phyloP scores from a whole-genome alignment of 2,113 vertebrate genomes.

The Salvelinus alpinus region DNA sequence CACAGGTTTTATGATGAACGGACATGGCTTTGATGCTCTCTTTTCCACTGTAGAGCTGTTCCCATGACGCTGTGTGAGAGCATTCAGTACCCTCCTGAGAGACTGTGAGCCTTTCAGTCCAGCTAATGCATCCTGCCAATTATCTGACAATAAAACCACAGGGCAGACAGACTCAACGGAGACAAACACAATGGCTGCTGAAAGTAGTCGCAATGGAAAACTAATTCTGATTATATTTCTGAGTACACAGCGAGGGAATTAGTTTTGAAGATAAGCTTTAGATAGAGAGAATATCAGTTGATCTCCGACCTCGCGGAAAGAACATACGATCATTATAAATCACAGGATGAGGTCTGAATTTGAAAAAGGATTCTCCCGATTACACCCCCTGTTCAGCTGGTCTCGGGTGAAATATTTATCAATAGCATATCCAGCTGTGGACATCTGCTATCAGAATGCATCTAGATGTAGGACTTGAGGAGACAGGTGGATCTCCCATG shows the following conservation, averaged over 20 bases:
- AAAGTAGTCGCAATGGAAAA: background rate
- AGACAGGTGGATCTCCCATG: too few species aligned
- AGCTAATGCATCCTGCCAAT: conserved; percentile 19
- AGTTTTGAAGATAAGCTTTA: background rate
- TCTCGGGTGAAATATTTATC: too few species aligned
- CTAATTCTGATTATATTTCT: background rate
- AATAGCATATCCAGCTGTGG: background rate
- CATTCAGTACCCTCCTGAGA: background rate
- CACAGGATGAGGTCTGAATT: too few species aligned
- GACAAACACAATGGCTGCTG: background rate
- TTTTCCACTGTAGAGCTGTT: background rate
- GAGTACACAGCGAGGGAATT: background rate
- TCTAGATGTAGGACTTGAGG: background rate
- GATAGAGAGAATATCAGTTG: too few species aligned
- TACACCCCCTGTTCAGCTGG: too few species aligned
- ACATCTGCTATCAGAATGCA: conserved; percentile 1
- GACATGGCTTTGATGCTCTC: background rate
- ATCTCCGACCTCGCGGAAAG: too few species aligned
- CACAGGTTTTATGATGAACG: background rate
- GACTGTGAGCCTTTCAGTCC: conserved; percentile 10
- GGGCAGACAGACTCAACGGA: background rate
- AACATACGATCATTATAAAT: background rate
- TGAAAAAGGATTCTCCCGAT: too few species aligned
- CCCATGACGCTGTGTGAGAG: conserved; percentile 1
- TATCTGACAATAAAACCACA: conserved; percentile 10